Evolutionary conservation across 1,140 invertebrate species (phyloP).

Genomic region (Helicoverpa armigera): DNA sequence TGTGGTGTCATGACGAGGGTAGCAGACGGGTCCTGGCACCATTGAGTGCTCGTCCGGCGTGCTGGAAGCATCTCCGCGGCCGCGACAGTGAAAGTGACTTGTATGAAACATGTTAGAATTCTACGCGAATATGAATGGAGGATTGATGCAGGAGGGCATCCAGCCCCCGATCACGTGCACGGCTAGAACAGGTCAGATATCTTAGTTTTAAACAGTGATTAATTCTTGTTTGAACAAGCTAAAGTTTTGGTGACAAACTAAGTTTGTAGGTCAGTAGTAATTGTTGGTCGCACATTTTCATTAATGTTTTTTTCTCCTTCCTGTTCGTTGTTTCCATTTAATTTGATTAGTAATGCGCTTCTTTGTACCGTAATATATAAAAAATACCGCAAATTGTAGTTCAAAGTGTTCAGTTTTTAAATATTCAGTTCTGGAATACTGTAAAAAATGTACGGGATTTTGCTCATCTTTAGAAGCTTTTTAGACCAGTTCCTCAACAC

Average conservation of each 20-base stretch:
- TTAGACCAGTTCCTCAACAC: too few species aligned
- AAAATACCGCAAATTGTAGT: too few species aligned
- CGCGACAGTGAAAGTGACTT: constrained; percentile 62
- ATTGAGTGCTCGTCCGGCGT: constrained; percentile 69
- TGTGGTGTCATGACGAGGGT: constrained; percentile 54
- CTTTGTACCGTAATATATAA: too few species aligned
- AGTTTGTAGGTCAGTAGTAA: background rate
- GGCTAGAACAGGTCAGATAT: constrained; percentile 82
- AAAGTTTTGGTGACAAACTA: constrained; percentile 31
- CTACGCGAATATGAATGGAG: constrained; percentile 82
- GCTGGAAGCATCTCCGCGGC: constrained; percentile 42
- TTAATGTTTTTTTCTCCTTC: background rate
- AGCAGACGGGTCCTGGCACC: constrained; percentile 55
- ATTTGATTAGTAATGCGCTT: too few species aligned
- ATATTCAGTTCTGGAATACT: too few species aligned
- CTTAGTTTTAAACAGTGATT: constrained; percentile 43
- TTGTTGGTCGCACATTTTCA: background rate
- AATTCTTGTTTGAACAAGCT: constrained; percentile 1
- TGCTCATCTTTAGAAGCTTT: too few species aligned
- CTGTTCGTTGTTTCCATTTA: too few species aligned
- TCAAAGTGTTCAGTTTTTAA: too few species aligned
- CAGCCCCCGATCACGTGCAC: constrained; percentile 84
- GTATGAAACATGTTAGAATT: constrained; percentile 82
- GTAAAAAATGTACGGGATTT: too few species aligned
- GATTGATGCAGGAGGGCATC: constrained; percentile 85